Base-by-base conservation (phyloP, 2,113 vertebrate genomes). In the Cnemophilus loriae region DNA sequence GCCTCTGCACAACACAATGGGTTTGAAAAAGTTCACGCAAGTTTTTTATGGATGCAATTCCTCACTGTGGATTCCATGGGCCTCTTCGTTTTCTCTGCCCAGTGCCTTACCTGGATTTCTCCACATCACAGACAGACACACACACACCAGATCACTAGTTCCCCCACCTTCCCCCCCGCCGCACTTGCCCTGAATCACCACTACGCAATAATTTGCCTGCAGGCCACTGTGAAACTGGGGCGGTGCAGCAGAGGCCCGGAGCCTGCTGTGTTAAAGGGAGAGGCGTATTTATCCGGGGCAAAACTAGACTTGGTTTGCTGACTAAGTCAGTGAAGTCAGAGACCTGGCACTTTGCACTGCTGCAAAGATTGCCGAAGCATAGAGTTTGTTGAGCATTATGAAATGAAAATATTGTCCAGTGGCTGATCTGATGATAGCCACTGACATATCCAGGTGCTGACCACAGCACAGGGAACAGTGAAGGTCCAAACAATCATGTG, bases 161-260 rank as follows among this genome's bases (percentile, higher is more conserved):
- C 42, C 85, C 35, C 27, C 33, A 63, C 57, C 33, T 97, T 89
- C 37, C 11, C 49, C 17, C 39, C 39, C 39, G 1, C 35, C 0
- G 1, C 47, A 20, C 16, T 79, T 73, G 32, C 22, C 53, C 57
- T 15, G n/a, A 63, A 60, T 79, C 73, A 68, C 76, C 64, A 24
- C 56, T 69, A 21, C 0, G 3, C 41, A 41, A 9, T 73, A 33
- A 75, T 94, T 91, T 94, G 61, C 74, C 91, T 87, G 37, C 57
- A 81, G 76, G 87, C 65, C 63, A 23, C 49, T 71, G 42, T 71
- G 55, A 96, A 97, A 69, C 59, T 84, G 68, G 77, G 59, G 41
- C 3, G 0, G 71, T 1, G 35, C 84, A 80, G 32, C 35, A 41
- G 78, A 57, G 41, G 15, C 46, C 55, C 0, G 0, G 53, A 68